A percentile compares a stretch with the other conserved stretches of the same genome.
phyloP scores from a whole-genome alignment of 2,797 vertebrate genomes.

The Oophaga sylvatica region DNA sequence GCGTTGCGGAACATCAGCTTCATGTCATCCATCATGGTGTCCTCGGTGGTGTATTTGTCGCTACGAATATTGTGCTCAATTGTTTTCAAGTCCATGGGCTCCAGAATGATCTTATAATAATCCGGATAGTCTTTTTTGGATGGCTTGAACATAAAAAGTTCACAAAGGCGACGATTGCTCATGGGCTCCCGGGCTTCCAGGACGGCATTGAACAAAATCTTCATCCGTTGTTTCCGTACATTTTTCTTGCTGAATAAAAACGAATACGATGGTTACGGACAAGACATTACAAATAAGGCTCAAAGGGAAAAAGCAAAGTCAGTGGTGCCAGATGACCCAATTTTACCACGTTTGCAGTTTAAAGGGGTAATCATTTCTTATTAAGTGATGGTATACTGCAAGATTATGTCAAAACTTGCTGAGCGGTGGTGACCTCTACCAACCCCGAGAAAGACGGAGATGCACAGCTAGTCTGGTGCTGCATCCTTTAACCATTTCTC shows the following conservation, averaged over 20 bases:
- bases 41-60: conserved; percentile 90
- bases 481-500: too few relatives aligned
- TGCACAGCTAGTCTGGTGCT: too few relatives aligned
- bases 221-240: conserved; percentile 93
- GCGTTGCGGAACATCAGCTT: conserved; percentile 98
- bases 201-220: conserved; percentile 87
- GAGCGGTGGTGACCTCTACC: too few relatives aligned
- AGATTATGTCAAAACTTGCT: too few relatives aligned
- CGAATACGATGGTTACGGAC: background rate
- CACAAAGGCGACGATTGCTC: conserved; percentile 89
- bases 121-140: conserved; percentile 99
- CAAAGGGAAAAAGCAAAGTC: too few relatives aligned
- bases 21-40: conserved; percentile 93
- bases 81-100: conserved; percentile 96
- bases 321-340: too few relatives aligned
- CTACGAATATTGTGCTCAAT: conserved; percentile 95
- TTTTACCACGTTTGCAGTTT: too few relatives aligned
- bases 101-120: conserved; percentile 98
- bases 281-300: background rate
- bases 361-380: too few relatives aligned
- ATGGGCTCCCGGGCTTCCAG: conserved; percentile 87
- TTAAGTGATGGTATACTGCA: too few relatives aligned
- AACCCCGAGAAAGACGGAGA: too few relatives aligned
- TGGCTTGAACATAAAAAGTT: conserved; percentile 97
- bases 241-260: conserved; percentile 89